A percentile compares a stretch with the other conserved stretches of the same genome.
phyloP scores from a whole-genome alignment of 1,140 invertebrate species.

The Drosophila repleta region DNA sequence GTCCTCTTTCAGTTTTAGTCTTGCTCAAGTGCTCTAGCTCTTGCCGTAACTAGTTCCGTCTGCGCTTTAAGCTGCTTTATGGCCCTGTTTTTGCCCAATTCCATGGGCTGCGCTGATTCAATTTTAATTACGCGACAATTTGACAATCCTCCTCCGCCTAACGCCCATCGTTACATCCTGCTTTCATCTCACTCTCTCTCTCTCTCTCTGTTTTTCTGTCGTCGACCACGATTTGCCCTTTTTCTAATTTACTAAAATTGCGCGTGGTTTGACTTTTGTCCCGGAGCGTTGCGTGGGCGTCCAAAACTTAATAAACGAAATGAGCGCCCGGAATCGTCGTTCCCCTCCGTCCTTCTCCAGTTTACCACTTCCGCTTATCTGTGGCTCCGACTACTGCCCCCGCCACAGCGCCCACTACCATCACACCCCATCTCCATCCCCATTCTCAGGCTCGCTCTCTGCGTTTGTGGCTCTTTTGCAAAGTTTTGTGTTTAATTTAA shows the following conservation, averaged over 20 bases:
- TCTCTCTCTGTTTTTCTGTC: not conserved
- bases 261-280: conserved; percentile 37
- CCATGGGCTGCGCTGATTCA: conserved; percentile 30
- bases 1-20: not conserved
- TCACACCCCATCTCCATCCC: no score
- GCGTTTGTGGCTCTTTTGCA: conserved; percentile 20
- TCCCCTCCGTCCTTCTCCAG: not conserved
- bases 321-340: conserved; percentile 32
- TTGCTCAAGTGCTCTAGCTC: not conserved
- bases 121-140: conserved; percentile 49
- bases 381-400: not conserved
- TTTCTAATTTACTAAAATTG: conserved; percentile 41
- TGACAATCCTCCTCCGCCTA: not conserved
- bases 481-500: conserved; percentile 71
- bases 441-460: not conserved
- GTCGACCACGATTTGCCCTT: conserved; percentile 2
- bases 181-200: not conserved
- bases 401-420: no score
- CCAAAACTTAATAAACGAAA: conserved; percentile 51
- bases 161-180: not conserved
- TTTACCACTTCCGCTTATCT: conserved; percentile 5
- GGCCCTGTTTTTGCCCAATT: conserved; percentile 15
- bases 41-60: not conserved
- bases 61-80: conserved; percentile 5
- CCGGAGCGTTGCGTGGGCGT: conserved; percentile 16